Base-by-base conservation (phyloP, 1,140 invertebrate species). In the Drosophila bipectinata region DNA sequence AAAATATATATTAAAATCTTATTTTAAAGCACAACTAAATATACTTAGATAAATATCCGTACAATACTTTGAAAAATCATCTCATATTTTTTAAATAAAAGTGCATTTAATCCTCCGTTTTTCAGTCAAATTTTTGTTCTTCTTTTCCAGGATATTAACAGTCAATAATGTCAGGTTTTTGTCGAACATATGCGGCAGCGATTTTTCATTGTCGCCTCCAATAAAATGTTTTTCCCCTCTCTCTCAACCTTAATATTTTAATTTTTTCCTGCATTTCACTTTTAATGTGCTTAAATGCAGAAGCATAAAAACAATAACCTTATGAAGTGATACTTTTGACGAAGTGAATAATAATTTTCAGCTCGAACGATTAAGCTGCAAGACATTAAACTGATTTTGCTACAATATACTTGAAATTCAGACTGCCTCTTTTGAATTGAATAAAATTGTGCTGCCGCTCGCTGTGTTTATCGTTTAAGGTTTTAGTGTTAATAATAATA, bases 91-190 rank as follows among this genome's bases (percentile, higher is more conserved):
- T 49, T 14, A 3, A 45, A 3, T 4, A 7, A n/a, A 14, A 74
- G 41, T 3, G 71, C 34, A 58, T 34, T 6, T 18, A 39, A 9
- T 6, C 2, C 26, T 48, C 49, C 0, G 0, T 14, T 0, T 3
- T 4, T 15, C 10, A 0, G 4, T 14, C 1, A 24, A 32, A 12
- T 3, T 0, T 21, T 15, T 47, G 9, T n/a, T 48, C 24, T 37
- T 61, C 53, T 77, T 64, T 45, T 52, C 34, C 73, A 55, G 73
- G 73, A 77, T 77, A 77, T 77, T 77, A 77, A 80, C 81, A 85
- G 81, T 85, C 77, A 85, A 85, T 85, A 85, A 85, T 85, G 81
- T 77, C 81, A 74, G 68, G 81, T 80, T 85, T 77, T 84, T 80
- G 81, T 66, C 60, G 62, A 62, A 69, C 81, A 80, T 80, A 84